phyloP scores from a whole-genome alignment of 2,113 vertebrate species.

The Toxotes jaculatrix region DNA sequence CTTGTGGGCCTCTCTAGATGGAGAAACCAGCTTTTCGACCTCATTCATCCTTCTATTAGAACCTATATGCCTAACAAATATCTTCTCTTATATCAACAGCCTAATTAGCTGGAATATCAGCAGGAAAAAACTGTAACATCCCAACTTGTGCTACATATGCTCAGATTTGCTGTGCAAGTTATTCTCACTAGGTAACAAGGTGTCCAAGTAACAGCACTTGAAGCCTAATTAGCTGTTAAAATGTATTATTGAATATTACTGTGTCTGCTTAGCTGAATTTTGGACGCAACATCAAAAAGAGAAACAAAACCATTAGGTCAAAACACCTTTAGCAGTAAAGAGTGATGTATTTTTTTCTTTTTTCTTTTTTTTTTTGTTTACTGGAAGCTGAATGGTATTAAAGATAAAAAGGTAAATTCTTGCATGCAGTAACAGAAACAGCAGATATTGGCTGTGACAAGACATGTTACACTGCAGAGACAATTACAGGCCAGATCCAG shows the following conservation, averaged over 20 bases:
- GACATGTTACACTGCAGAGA: neutral
- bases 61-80: neutral
- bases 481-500: neutral
- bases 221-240: neutral
- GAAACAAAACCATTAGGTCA: neutral
- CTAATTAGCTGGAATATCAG: neutral
- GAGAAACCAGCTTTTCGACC: no score
- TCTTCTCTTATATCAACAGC: neutral
- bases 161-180: neutral
- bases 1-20: neutral
- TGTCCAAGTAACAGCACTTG: neutral
- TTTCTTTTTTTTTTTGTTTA: neutral
- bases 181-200: no score
- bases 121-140: neutral
- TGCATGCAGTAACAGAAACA: neutral
- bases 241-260: neutral
- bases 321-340: neutral
- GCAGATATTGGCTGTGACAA: neutral
- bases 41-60: neutral
- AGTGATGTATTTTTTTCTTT: neutral
- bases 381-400: neutral
- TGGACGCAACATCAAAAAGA: neutral
- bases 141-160: neutral
- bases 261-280: neutral
- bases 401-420: neutral